Evolutionary conservation across 2,113 vertebrate species (phyloP).

Genomic region (Anthoscopus minutus): DNA sequence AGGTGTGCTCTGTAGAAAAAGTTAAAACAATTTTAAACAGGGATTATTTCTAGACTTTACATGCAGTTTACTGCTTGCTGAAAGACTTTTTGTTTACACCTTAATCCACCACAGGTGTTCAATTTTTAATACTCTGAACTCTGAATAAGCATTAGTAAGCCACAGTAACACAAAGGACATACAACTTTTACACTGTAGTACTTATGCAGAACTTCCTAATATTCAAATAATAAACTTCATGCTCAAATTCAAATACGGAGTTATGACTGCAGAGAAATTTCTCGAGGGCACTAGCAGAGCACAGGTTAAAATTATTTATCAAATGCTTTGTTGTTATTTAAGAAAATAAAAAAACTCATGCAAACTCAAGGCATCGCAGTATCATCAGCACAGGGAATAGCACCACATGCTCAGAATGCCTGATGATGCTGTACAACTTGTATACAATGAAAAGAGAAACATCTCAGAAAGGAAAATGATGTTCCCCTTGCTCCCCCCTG

Average conservation of each 20-base stretch:
- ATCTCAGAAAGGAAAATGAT: background rate
- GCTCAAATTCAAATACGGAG: background rate
- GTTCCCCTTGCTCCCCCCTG: background rate
- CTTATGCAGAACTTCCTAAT: background rate
- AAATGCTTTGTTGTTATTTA: background rate
- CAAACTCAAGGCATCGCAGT: background rate
- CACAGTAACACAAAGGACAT: background rate
- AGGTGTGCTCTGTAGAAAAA: constrained; percentile 73
- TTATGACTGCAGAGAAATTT: background rate
- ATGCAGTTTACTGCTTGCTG: background rate
- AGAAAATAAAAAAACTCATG: background rate
- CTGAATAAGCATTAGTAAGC: background rate
- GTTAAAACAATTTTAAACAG: constrained; percentile 43
- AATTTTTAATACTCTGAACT: background rate
- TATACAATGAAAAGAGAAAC: background rate
- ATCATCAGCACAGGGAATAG: background rate
- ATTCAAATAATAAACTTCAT: background rate
- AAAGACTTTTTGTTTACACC: background rate
- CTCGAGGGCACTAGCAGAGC: background rate
- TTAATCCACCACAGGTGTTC: background rate
- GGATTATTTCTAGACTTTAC: background rate
- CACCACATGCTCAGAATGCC: background rate
- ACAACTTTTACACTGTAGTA: background rate
- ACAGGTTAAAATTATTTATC: background rate
- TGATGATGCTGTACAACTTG: background rate